Evolutionary conservation across 2,797 vertebrate genomes (phyloP).

Genomic region (Hozukius guyotensis): DNA sequence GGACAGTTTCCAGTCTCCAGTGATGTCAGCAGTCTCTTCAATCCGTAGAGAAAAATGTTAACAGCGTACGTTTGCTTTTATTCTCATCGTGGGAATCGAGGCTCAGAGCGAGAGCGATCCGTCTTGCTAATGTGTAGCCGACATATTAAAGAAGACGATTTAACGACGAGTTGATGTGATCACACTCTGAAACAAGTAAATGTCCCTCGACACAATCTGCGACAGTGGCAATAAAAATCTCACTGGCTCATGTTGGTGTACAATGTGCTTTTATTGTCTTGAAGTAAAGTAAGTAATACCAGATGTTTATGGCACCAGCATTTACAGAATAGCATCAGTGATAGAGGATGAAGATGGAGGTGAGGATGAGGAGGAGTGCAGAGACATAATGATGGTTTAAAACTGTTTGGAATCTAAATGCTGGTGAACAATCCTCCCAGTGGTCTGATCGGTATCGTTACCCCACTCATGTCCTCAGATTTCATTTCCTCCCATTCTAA

Average conservation of each 20-base stretch:
- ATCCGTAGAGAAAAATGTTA: neutral
- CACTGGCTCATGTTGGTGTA: neutral
- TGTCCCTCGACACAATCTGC: neutral
- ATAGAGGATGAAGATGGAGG: neutral
- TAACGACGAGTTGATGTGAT: neutral
- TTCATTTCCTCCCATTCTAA: neutral
- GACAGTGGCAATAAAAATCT: neutral
- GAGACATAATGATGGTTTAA: slow-evolving; percentile 21
- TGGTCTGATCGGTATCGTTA: neutral
- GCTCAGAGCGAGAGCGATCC: neutral
- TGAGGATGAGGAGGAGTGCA: neutral
- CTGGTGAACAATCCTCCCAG: neutral
- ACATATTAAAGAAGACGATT: neutral
- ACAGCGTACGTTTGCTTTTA: neutral
- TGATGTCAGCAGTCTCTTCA: neutral
- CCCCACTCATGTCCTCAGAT: neutral
- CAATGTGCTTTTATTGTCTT: neutral
- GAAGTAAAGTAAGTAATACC: neutral
- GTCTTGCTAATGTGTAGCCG: neutral
- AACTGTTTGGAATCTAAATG: slow-evolving; percentile 16
- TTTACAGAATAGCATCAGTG: slow-evolving; percentile 2
- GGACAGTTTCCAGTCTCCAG: neutral
- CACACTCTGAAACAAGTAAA: neutral
- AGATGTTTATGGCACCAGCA: neutral
- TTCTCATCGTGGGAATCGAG: neutral